These are phyloP conservation scores for Stenolophus ochropezus DNA, from an alignment of 2,888 invertebrate genomes.

Conservation along the genomic window DNA sequence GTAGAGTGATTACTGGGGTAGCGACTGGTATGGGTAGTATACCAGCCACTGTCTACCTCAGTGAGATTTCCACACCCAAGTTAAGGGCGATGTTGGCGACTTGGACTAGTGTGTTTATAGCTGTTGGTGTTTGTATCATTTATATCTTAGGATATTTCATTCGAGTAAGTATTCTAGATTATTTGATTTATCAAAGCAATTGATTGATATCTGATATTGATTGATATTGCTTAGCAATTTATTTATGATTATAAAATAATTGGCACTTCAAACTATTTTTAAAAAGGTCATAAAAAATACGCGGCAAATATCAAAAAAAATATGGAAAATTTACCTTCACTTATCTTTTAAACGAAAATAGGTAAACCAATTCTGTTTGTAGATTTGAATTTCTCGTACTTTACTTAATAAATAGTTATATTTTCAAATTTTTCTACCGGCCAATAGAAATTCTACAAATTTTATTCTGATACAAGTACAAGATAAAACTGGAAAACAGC, in stretches of 20 bases:
- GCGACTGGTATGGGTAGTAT: slow-evolving; percentile 75
- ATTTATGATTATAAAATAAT: no score
- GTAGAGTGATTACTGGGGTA: slow-evolving; percentile 74
- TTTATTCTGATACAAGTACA: neutral
- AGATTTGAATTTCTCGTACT: neutral
- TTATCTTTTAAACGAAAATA: neutral
- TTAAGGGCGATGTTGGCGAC: slow-evolving; percentile 75
- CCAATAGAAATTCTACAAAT: neutral
- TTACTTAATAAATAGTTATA: neutral
- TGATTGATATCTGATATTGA: neutral
- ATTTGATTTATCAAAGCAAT: neutral
- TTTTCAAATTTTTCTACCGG: neutral
- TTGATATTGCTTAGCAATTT: neutral
- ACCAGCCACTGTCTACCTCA: slow-evolving; percentile 76
- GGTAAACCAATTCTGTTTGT: neutral
- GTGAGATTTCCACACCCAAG: slow-evolving; percentile 73
- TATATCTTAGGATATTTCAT: slow-evolving; percentile 75
- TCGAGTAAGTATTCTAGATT: slow-evolving; percentile 68
- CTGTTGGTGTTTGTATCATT: slow-evolving; percentile 74
- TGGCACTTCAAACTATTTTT: no score
- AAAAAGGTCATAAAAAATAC: no score
- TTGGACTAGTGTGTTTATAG: slow-evolving; percentile 75
- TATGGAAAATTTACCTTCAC: neutral
- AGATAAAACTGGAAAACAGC: neutral
- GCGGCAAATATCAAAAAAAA: no score